Base-by-base conservation (phyloP, 2,113 vertebrate genomes). In the Atherinomorus stipes region DNA sequence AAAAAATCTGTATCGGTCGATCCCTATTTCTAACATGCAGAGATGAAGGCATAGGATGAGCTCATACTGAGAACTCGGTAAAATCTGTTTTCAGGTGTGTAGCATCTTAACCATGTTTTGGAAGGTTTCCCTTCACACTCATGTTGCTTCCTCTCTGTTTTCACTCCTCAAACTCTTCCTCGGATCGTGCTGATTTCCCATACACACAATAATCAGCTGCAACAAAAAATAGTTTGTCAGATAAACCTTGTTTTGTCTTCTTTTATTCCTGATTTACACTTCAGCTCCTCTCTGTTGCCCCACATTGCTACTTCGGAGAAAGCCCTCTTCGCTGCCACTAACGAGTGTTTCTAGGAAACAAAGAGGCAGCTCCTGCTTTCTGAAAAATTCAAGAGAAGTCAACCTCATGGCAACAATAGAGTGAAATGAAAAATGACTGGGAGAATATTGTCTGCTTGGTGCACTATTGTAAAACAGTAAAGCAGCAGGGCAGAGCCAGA, bases 191-290 rank as follows among this genome's bases (percentile, higher is more conserved):
- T 2, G 50, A 63, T 65, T 71, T 66, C 9, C 52, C 15, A 6
- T 37, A 13, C 19, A 31, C 25, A 58, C 76, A 59, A 51, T 28
- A 38, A 31, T 38, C 57, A 66, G 26, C 18, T 54, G 40, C 28
- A 69, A 49, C 31, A 74, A 80, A 8, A 77, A 45, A 1, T 1
- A 25, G 34, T 66, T 44, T 54, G 53, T 68, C 44, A 57, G 2
- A 28, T 81, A 72, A 82, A 83, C 67, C 76, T 70, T 64, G 54
- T 31, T 11, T 70, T 18, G 3, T 50, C 28, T 66, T 34, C 26
- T 60, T 45, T 74, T 19, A 40, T n/a, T 4, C 64, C 51, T 64
- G 49, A 70, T 56, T 78, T 65, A 25, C 57, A 54, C 57, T 76
- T 63, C 34, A 37, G 52, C 8, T 34, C 9, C 9, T 9, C 31